Conservation (phyloP, 2,797 vertebrate genomes). For the Leuciscus waleckii region DNA sequence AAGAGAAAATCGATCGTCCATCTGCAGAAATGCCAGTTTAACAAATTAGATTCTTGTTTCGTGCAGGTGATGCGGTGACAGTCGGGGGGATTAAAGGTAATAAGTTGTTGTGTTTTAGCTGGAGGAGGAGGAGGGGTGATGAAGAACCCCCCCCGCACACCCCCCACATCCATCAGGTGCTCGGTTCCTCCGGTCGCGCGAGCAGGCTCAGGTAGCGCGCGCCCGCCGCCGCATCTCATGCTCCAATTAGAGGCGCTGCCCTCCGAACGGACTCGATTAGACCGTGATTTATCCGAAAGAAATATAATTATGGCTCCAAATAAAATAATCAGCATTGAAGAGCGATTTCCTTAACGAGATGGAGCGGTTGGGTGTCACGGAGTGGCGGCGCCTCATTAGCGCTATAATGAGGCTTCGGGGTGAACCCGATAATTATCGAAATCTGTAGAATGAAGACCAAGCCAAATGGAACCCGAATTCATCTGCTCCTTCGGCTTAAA, state of each 20-base stretch:
- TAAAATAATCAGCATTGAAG: slow-evolving; percentile 99
- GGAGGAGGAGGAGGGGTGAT: slow-evolving; percentile 61
- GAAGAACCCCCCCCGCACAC: slow-evolving; percentile 48
- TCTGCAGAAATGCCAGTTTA: slow-evolving; percentile 93
- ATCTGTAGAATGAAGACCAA: slow-evolving; percentile 83
- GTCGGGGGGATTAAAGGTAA: slow-evolving; percentile 90
- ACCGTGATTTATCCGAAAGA: slow-evolving; percentile 98
- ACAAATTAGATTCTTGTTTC: slow-evolving; percentile 97
- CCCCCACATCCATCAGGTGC: slow-evolving; percentile 58
- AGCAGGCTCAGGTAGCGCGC: slow-evolving; percentile 69
- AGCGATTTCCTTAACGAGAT: slow-evolving; percentile 99
- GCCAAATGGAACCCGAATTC: slow-evolving; percentile 81
- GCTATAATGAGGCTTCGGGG: slow-evolving; percentile 93
- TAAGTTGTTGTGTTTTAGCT: slow-evolving; percentile 86
- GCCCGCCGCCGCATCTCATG: slow-evolving; percentile 86
- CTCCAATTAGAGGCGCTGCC: slow-evolving; percentile 92
- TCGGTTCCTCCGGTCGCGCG: slow-evolving; percentile 69
- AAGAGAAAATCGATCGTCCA: slow-evolving; percentile 96
- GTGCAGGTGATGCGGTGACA: slow-evolving; percentile 94
- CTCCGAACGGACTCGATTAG: slow-evolving; percentile 97
- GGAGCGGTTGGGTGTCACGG: slow-evolving; percentile 96
- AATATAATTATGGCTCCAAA: slow-evolving; percentile 99
- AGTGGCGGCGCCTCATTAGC: slow-evolving; percentile 97
- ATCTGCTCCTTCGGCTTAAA: slow-evolving; percentile 74
- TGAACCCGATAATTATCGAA: slow-evolving; percentile 69